Evolutionary conservation across 2,113 vertebrate genomes (phyloP).

Genomic region (Zosterops lateralis): DNA sequence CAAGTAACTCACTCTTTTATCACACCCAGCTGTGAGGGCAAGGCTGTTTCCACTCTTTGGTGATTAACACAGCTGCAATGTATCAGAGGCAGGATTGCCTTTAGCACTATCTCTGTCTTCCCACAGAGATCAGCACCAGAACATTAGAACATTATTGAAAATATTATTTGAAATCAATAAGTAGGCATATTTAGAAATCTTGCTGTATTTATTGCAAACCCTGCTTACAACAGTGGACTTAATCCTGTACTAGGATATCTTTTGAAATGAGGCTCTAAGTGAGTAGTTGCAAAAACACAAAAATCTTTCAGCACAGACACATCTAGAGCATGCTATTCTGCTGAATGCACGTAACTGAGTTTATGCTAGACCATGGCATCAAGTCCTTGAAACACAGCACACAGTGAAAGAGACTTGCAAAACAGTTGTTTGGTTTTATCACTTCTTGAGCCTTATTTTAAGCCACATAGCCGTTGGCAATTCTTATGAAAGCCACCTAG

Average conservation of each 20-base stretch:
- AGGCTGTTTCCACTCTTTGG: too few species aligned
- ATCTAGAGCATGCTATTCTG: background rate
- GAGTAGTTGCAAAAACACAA: background rate
- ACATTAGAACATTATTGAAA: background rate
- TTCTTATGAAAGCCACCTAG: background rate
- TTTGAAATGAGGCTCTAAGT: background rate
- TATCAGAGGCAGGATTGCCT: too few species aligned
- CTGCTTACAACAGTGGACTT: background rate
- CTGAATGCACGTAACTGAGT: background rate
- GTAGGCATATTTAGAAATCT: accelerated
- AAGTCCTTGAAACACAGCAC: background rate
- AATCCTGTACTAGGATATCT: background rate
- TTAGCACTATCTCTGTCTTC: too few species aligned
- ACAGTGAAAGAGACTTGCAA: background rate
- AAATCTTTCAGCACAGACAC: background rate
- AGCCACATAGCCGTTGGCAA: background rate
- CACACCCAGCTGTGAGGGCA: too few species aligned
- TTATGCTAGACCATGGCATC: background rate
- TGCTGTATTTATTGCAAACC: background rate
- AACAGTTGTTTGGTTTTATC: background rate
- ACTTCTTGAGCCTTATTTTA: background rate
- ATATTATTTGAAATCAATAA: background rate
- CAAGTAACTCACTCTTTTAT: too few species aligned
- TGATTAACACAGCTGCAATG: too few species aligned
- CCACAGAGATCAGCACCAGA: background rate